A percentile compares a stretch with the other conserved stretches of the same genome.
Evolutionary conservation across 2,113 vertebrate genomes (phyloP).

Genomic region (Pteruthius melanotis): DNA sequence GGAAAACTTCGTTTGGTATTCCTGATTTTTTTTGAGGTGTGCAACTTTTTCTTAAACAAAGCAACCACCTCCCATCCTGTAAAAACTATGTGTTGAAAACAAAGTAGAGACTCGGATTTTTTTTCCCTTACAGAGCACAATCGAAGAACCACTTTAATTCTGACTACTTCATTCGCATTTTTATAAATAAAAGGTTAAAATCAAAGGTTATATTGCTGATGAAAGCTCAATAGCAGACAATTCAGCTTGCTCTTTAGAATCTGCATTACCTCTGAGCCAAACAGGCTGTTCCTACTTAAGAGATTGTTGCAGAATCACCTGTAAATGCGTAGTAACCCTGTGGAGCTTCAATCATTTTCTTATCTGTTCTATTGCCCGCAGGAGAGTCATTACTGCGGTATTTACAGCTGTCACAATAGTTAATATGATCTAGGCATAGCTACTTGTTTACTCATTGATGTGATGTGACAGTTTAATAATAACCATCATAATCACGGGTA

Average conservation of each 20-base stretch:
- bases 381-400: neutral
- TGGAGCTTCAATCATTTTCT: conserved; percentile 2
- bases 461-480: conserved; percentile 40
- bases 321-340: neutral
- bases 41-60: neutral
- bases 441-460: conserved; percentile 15
- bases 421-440: neutral
- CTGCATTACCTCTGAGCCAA: neutral
- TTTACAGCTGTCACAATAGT: conserved; percentile 44
- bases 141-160: neutral
- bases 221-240: neutral
- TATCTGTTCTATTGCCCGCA: neutral
- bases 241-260: neutral
- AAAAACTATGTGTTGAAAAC: neutral
- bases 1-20: neutral
- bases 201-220: neutral
- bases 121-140: neutral
- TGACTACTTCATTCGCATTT: neutral
- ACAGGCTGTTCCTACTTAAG: neutral
- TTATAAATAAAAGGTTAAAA: neutral
- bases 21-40: neutral
- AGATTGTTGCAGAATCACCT: neutral
- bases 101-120: neutral
- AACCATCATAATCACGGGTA: neutral
- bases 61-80: neutral